A percentile compares a stretch with the other conserved stretches of the same genome.
phyloP scores from a whole-genome alignment of 2,797 vertebrate species.

The Pipistrellus pygmaeus region DNA sequence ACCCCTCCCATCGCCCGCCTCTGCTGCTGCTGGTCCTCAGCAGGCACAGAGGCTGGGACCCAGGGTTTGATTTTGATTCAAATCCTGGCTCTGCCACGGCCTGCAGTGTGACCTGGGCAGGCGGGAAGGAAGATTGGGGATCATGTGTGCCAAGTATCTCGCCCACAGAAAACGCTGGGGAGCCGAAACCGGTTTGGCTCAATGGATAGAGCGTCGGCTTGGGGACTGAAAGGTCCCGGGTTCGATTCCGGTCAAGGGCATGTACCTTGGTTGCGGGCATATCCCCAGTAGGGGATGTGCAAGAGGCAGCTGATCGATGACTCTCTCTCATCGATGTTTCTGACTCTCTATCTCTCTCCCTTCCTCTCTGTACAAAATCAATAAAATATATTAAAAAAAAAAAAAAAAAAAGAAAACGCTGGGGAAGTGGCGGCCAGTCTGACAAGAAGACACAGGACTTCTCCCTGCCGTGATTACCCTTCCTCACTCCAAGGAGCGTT shows the following conservation, averaged over 20 bases:
- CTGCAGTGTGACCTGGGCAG: background rate
- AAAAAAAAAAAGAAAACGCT: no score
- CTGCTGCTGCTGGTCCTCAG: background rate
- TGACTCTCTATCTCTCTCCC: no score
- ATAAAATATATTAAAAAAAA: no score
- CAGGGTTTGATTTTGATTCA: background rate
- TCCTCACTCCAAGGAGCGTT: background rate
- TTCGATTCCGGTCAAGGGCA: no score
- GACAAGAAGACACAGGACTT: background rate
- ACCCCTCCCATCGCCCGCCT: background rate
- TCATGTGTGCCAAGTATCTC: accelerated
- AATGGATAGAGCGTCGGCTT: no score
- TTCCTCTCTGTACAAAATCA: no score
- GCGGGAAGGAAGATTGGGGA: background rate
- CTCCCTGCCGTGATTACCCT: background rate
- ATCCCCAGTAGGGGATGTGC: no score
- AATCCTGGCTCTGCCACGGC: background rate
- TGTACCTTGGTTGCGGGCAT: no score
- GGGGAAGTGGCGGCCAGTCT: accelerated
- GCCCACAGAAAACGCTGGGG: background rate
- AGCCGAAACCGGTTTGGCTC: no score
- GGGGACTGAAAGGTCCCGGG: no score
- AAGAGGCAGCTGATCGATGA: no score
- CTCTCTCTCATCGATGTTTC: no score
- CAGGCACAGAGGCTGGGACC: background rate